Percentiles rank a stretch among this genome's conserved stretches.
These are phyloP conservation scores for Limenitis camilla DNA, from an alignment of 2,888 invertebrate species.

Conservation along the genomic window DNA sequence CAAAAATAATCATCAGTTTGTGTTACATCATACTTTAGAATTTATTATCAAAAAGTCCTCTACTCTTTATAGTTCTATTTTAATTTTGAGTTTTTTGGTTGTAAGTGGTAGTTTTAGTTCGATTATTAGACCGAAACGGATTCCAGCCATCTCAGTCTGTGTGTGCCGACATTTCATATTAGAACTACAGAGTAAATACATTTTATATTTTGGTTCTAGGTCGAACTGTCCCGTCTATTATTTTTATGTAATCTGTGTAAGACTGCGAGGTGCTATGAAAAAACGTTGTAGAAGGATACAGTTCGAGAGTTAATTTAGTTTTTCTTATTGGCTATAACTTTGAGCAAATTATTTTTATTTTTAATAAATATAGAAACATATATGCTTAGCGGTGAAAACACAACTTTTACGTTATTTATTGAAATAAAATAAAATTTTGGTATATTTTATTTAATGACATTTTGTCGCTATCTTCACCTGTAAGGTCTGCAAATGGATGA, in stretches of 20 bases:
- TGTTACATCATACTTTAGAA: no score
- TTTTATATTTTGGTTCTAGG: no score
- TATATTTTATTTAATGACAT: conserved; percentile 48
- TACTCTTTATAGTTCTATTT: no score
- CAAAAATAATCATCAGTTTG: no score
- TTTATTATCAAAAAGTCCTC: no score
- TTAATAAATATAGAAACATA: background rate
- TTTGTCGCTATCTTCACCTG: conserved; percentile 57
- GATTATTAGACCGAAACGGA: no score
- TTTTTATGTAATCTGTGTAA: conserved; percentile 3
- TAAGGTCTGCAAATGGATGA: conserved; percentile 66
- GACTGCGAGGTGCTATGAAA: conserved; percentile 1
- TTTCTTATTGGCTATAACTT: conserved; percentile 5
- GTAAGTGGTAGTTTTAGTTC: no score
- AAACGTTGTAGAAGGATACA: background rate
- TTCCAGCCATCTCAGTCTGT: no score
- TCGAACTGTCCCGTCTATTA: no score
- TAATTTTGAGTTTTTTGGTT: no score
- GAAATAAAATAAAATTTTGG: conserved; percentile 19
- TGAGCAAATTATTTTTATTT: background rate
- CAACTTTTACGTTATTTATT: conserved; percentile 22
- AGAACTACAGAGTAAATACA: no score
- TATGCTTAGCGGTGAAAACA: background rate
- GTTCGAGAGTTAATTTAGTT: conserved; percentile 10
- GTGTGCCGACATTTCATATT: no score